Evolutionary conservation across 2,113 vertebrate genomes (phyloP), one percentile per base, ranked within the genome.

Genomic region (Henicopernis longicauda): DNA sequence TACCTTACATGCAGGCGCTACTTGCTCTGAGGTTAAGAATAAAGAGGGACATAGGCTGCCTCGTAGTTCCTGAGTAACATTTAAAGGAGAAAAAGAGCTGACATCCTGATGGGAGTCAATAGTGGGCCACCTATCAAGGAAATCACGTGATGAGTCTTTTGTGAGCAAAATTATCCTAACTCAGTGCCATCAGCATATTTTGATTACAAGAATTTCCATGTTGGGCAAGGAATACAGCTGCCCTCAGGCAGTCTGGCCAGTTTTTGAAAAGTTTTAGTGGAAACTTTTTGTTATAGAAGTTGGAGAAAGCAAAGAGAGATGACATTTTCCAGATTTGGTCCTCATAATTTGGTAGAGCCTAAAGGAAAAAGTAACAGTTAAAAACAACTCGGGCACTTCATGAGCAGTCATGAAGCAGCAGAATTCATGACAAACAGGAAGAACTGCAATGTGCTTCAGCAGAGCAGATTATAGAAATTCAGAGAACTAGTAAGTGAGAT

Each of bases 401-500:
- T 36, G 58, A 88, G 74, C 10, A 16, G 69, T 7, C 55, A 74
- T 94, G 94, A 91, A 95, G 94, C 86, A 82, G 73, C 72, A 95
- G 84, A 96, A 94, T 91, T 87, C 81, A 73, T 44, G 44, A 84
- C 63, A 84, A 92, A 96, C 76, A 89, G 86, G 84, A 96, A 94
- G 65, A 93, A 27, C 58, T 0, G 38, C 50, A 96, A 82, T 14
- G 31, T 96, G 61, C 69, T 95, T 86, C 83, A 82, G 80, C 80
- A 95, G 42, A 93, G 54, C 89, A 91, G 86, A 89, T 96, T 84
- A 94, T 44, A 95, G 73, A 90, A 91, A 94, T 52, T 93, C 83
- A 84, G 72, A 89, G 72, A 96, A 74, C 88, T 52, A 76, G 82
- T 73, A 89, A 94, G 93, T 90, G 95, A 96, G 95, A 97, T 89